These are phyloP conservation scores for Chirona hameri DNA, from an alignment of 2,888 invertebrate genomes.

Conservation along the genomic window DNA sequence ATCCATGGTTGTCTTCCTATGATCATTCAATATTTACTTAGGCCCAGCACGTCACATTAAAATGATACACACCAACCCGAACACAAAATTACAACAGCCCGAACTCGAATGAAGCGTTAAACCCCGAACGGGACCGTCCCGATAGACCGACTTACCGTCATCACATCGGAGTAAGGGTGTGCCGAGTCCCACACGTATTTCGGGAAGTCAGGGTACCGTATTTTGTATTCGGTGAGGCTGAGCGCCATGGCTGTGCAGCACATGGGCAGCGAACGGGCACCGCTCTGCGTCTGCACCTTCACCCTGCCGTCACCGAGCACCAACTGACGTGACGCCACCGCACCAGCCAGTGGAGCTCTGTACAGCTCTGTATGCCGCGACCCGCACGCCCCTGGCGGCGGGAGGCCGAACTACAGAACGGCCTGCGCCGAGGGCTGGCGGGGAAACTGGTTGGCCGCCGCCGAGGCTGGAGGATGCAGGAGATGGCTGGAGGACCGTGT, in stretches of 20 bases:
- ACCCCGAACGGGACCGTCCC: too few relatives aligned
- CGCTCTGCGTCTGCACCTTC: neutral
- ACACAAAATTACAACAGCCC: too few relatives aligned
- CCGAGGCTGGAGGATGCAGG: neutral
- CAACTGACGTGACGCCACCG: neutral
- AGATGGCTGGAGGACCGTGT: neutral
- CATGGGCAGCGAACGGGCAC: neutral
- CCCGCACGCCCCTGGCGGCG: neutral
- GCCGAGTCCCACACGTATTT: slow-evolving; percentile 5
- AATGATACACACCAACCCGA: too few relatives aligned
- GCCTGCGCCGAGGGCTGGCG: neutral
- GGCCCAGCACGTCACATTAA: too few relatives aligned
- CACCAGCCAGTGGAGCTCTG: neutral
- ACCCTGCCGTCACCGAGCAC: neutral
- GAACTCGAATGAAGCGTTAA: too few relatives aligned
- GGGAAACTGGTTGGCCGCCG: neutral
- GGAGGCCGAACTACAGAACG: neutral
- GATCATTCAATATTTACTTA: neutral
- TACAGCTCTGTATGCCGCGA: neutral
- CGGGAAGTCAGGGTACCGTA: slow-evolving; percentile 5
- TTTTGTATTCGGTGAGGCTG: neutral
- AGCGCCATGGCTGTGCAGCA: slow-evolving; percentile 25
- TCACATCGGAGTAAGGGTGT: neutral
- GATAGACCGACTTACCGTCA: neutral
- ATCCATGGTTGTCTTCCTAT: too few relatives aligned